Evolutionary conservation across 2,113 vertebrate species (phyloP).

Genomic region (Butorides virescens): DNA sequence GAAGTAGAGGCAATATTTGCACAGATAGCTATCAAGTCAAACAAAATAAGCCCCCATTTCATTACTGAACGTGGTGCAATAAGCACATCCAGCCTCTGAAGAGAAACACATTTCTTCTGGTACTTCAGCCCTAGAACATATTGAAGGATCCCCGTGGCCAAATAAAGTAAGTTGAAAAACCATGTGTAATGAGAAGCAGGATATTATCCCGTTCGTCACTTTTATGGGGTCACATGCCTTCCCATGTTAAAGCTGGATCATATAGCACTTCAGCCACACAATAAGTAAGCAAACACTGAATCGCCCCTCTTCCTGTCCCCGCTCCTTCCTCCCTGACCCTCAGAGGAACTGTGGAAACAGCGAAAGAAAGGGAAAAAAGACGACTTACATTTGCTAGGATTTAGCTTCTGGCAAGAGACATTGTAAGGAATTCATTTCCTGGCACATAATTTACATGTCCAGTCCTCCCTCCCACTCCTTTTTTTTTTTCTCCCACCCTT

Average conservation of each 20-base stretch:
- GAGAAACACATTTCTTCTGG: slow-evolving; percentile 42
- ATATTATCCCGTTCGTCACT: not conserved
- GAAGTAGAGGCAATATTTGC: not conserved
- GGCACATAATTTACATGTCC: slow-evolving; percentile 74
- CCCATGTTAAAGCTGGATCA: slow-evolving; percentile 25
- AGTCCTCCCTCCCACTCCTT: slow-evolving; percentile 51
- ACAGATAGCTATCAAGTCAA: not conserved
- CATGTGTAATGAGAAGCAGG: slow-evolving; percentile 20
- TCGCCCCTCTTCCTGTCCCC: slow-evolving; percentile 59
- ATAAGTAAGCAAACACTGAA: slow-evolving; percentile 56
- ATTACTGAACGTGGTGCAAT: not conserved
- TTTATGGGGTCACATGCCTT: not conserved
- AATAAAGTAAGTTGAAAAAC: slow-evolving; percentile 29
- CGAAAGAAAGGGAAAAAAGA: not conserved
- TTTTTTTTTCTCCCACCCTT: slow-evolving; percentile 51
- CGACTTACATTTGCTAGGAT: slow-evolving; percentile 55
- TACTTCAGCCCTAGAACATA: not conserved
- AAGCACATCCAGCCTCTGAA: not conserved
- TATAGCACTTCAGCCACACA: slow-evolving; percentile 41
- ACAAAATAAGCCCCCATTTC: not conserved
- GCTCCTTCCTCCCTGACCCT: slow-evolving; percentile 45
- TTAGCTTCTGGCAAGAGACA: slow-evolving; percentile 72
- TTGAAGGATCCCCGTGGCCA: not conserved
- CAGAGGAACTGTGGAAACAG: slow-evolving; percentile 26
- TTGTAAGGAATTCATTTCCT: slow-evolving; percentile 79